Base-by-base conservation (phyloP, 2,888 invertebrate genomes). In the Lamproptera curius region DNA sequence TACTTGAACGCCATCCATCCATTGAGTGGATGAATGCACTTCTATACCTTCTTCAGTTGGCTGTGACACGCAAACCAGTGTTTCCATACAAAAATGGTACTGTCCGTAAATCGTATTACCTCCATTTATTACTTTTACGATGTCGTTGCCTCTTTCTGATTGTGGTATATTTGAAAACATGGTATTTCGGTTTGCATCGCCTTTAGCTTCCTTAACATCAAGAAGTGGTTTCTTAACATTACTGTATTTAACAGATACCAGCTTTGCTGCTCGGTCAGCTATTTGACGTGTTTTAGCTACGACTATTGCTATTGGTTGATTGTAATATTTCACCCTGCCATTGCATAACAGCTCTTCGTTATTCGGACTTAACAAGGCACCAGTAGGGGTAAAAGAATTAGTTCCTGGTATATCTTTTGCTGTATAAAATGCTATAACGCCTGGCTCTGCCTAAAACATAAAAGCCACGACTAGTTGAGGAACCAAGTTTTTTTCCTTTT, bases 71-170 rank as follows among this genome's bases (percentile, higher is more conserved):
- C 91, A 90, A 1, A 83, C 84, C 42, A 92, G 89, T 0, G 91
- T 90, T 70, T 95, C 94, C 91, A 94, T 92, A 9, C 90, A 88
- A 57, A 90, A 93, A 67, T 94, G 94, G 62, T 92, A 93, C 62
- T 95, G 94, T 10, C 83, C 67, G 16, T 89, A 90, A 50, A 88
- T 70, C 34, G 85, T 73, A 42, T 88, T 81, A 1, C 64, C 76
- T 0, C 93, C 93, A 54, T 61, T 69, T 11, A 89, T 80, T 8
- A 67, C 54, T 50, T 89, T 81, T 9, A 63, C 70, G 1, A 82
- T 58, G 50, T 90, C 73, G 5, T 54, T 64, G 1, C 82, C 82
- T 50, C 31, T 69, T 36, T 70, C 73, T 1, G 63, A 70, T 16
- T 73, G 70, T 53, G 57, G 38, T 10, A 55, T 23, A 16, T 58